Percentiles rank a stretch among this genome's conserved stretches.
These are phyloP conservation scores for Sphenopsis melanotis DNA, from an alignment of 2,797 vertebrate species.

Conservation along the genomic window DNA sequence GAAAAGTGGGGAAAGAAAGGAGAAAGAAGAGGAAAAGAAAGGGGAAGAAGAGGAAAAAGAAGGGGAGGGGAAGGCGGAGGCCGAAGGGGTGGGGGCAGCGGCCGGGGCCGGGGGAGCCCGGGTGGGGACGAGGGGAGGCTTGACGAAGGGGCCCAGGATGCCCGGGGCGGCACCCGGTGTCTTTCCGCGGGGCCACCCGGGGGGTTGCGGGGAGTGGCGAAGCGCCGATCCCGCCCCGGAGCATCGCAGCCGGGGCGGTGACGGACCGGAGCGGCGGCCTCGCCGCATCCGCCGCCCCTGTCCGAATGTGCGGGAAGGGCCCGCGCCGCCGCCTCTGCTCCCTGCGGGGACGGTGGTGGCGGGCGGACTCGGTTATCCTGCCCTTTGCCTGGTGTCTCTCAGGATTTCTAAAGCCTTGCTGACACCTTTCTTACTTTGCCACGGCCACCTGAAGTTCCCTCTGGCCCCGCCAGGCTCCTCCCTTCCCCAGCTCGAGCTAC, in stretches of 20 bases:
- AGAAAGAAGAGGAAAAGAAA: rapidly evolving
- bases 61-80: not conserved
- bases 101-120: not conserved
- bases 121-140: not conserved
- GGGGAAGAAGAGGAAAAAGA: not conserved
- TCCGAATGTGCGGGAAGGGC: not conserved
- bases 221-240: not conserved
- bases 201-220: not conserved
- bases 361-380: not conserved
- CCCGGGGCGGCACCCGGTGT: not conserved
- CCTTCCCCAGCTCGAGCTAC: not conserved
- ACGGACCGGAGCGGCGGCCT: not conserved
- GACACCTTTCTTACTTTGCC: not conserved
- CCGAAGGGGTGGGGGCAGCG: not conserved
- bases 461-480: not conserved
- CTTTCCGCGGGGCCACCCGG: not conserved
- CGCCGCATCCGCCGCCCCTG: not conserved
- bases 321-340: not conserved
- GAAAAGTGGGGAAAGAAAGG: no score
- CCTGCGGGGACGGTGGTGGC: not conserved
- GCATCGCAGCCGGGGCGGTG: not conserved
- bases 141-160: not conserved
- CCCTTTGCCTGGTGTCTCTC: rapidly evolving
- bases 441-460: not conserved
- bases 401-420: not conserved